Evolutionary conservation across 2,797 vertebrate genomes (phyloP), one percentile per base, ranked within the genome.

Genomic region (Artibeus lituratus): DNA sequence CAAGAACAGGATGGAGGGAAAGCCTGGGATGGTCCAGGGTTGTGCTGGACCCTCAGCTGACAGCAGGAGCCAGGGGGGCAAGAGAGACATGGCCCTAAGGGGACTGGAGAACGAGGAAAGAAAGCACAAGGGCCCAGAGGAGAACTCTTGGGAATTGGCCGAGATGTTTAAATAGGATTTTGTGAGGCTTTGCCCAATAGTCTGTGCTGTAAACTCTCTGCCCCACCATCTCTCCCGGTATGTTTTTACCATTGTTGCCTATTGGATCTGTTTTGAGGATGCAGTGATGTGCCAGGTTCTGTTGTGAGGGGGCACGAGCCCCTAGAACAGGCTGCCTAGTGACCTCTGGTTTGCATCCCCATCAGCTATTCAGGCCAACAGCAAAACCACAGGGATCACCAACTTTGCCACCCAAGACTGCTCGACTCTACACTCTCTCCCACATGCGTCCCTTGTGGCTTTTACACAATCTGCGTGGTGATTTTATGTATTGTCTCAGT

Each of bases 401-500:
- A 76, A 2, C 39, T 51, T 53, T 59, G 29, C 73, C 87, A 59
- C 18, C 26, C 65, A 87, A 51, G 88, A 16, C 77, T 57, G 32
- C 76, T 94, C 2, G 0, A 57, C 69, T 67, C 51, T 18, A 3
- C 32, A 2, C 69, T 90, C 29, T 87, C 51, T 22, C 57, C 80
- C 86, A 26, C 1, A 9, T 2, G 19, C 84, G 87, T 57, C 37
- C 90, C 77, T 92, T 39, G 74, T 39, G 67, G 70, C 42, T 47
- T 53, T 95, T 77, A 42, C 32, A 51, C 85, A 89, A 49, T 74
- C 86, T 94, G 47, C 91, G 78, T 77, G 85, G 94, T 92, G 35
- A 94, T 92, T 87, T 90, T 94, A 94, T 95, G 92, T 95, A 97
- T 96, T 77, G 49, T 57, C 57, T 92, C 4, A 7, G 85, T 74